phyloP scores from a whole-genome alignment of 2,797 vertebrate species.

The Aldrovandia affinis region DNA sequence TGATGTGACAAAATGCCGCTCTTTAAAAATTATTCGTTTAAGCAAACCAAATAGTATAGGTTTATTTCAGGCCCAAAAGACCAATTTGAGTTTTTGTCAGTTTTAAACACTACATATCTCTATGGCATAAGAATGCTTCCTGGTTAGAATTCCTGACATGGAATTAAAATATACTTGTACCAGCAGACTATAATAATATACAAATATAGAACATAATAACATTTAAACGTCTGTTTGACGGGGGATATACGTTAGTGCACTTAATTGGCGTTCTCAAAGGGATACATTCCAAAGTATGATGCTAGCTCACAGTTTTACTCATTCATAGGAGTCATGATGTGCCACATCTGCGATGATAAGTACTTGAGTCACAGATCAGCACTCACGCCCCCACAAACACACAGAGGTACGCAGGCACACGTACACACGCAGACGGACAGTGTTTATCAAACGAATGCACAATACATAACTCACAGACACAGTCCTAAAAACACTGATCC shows the following conservation, averaged over 20 bases:
- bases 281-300: not conserved
- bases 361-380: not conserved
- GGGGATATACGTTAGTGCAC: not conserved
- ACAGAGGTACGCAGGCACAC: not conserved
- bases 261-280: not conserved
- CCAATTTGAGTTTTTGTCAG: not conserved
- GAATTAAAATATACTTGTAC: constrained; percentile 6
- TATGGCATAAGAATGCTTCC: not conserved
- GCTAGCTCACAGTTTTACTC: not conserved
- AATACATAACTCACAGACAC: not conserved
- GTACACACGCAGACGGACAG: not conserved
- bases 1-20: too few species aligned
- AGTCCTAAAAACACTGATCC: not conserved
- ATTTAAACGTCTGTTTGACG: not conserved
- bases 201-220: not conserved
- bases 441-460: not conserved
- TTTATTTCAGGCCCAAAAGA: not conserved
- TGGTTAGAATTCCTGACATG: not conserved
- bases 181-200: not conserved
- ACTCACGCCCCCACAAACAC: not conserved
- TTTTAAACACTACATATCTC: not conserved
- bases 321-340: not conserved
- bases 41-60: not conserved
- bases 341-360: not conserved
- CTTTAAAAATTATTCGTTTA: not conserved